Conservation (phyloP, 2,797 vertebrate species). For the Ispidina lecontei region DNA sequence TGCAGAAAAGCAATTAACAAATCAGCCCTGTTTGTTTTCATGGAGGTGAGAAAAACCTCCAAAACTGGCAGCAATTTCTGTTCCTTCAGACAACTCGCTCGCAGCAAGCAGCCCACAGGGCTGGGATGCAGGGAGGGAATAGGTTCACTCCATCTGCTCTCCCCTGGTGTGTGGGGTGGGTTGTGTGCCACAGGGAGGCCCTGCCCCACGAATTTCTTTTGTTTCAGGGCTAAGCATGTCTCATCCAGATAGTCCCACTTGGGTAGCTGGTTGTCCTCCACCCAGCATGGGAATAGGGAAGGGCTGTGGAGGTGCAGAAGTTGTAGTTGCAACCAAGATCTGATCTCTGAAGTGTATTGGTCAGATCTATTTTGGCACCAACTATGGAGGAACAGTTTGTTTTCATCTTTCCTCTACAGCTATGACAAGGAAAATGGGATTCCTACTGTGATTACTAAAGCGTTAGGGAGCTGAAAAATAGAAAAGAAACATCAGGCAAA, state of each 20-base stretch:
- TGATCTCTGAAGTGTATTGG: background rate
- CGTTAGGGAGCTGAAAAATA: background rate
- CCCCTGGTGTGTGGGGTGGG: accelerated
- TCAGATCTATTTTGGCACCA: background rate
- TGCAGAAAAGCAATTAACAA: background rate
- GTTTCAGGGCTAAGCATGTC: background rate
- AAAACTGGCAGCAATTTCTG: background rate
- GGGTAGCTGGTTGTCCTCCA: background rate
- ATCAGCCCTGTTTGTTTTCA: background rate
- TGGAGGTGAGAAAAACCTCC: background rate
- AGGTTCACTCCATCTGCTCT: accelerated
- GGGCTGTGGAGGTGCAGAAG: background rate
- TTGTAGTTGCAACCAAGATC: background rate
- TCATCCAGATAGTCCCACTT: background rate
- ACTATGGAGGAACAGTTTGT: background rate
- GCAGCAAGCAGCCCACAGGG: accelerated
- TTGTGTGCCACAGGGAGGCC: accelerated
- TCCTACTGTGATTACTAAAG: background rate
- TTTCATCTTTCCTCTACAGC: background rate
- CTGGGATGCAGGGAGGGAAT: background rate
- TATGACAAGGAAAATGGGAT: background rate
- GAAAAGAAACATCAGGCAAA: background rate
- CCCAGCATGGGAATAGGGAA: background rate
- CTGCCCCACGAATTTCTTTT: accelerated
- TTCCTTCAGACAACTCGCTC: background rate